Evolutionary conservation across 2,888 invertebrate genomes (phyloP).

Genomic region (Drosophila mercatorum): DNA sequence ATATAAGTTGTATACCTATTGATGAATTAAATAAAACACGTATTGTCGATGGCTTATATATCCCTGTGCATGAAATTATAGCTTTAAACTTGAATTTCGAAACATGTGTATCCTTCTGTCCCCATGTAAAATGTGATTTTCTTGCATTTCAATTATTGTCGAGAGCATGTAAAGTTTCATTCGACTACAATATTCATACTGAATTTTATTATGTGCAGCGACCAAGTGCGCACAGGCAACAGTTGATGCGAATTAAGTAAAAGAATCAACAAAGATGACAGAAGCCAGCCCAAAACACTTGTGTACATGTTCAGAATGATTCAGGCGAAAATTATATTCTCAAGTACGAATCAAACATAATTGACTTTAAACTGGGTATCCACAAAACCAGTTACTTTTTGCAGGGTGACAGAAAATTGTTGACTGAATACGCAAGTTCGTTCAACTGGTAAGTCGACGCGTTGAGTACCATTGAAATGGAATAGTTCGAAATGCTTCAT

Average conservation of each 20-base stretch:
- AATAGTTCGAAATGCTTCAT: neutral
- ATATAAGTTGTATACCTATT: too few species aligned
- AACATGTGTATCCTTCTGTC: too few species aligned
- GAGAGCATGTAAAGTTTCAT: too few species aligned
- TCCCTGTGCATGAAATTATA: too few species aligned
- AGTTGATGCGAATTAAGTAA: neutral
- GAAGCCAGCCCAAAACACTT: neutral
- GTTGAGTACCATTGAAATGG: neutral
- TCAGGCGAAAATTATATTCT: neutral
- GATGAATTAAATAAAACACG: too few species aligned
- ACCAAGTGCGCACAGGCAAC: neutral
- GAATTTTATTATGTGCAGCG: too few species aligned
- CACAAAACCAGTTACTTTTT: neutral
- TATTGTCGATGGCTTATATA: too few species aligned
- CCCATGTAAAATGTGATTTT: too few species aligned
- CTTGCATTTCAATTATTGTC: too few species aligned
- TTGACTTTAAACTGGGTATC: neutral
- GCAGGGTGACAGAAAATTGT: neutral
- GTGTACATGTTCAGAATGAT: neutral
- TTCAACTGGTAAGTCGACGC: neutral
- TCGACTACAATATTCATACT: too few species aligned
- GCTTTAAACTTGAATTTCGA: too few species aligned
- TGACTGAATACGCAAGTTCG: neutral
- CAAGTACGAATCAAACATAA: neutral
- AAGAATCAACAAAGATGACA: neutral